Evolutionary conservation across 2,888 invertebrate genomes (phyloP), one percentile per base, ranked within the genome.

Genomic region (Strigamia transsilvanica): DNA sequence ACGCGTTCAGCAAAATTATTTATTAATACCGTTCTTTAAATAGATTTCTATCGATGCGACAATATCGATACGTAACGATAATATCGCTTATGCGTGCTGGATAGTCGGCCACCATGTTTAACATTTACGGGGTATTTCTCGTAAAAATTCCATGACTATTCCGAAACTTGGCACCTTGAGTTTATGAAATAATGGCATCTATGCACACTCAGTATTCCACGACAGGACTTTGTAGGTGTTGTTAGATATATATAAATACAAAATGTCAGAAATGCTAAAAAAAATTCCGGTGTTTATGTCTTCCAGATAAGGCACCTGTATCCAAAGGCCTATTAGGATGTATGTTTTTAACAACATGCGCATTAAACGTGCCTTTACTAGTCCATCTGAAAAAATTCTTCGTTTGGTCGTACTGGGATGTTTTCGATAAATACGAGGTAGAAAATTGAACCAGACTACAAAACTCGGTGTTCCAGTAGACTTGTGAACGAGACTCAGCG

Each of bases 231-330:
- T 42, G 42, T 42, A 13, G 13, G 42, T 42, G 13, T 42, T 27
- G 27, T 27, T 27, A 27, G 27, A 27, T 27, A 27, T 27, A 27
- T 27, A 27, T 27, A 27, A 27, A 27, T 27, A 27, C 27, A 27
- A 27, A 27, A 27, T 27, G 27, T 27, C 27, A 27, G 27, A 27
- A 27, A 27, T 27, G 27, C 27, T 27, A 27, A 27, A 27, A 27
- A 27, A 27, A 27, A 27, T 27, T 1, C 27, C 27, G 27, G 27
- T 27, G 27, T 27, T 27, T 27, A 27, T 27, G 27, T 27, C 3
- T 27, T 87, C 77, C 86, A 90, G 90, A 89, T 85, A 88, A 88
- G 85, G 88, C 89, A 15, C 89, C 90, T 79, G 89, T 89, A 73
- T 89, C 88, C 82, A 90, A 90, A 85, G 88, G 88, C 46, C 85